Percentiles rank a stretch among this genome's conserved stretches.
phyloP scores from a whole-genome alignment of 2,797 vertebrate genomes.

The Propithecus perrieri region DNA sequence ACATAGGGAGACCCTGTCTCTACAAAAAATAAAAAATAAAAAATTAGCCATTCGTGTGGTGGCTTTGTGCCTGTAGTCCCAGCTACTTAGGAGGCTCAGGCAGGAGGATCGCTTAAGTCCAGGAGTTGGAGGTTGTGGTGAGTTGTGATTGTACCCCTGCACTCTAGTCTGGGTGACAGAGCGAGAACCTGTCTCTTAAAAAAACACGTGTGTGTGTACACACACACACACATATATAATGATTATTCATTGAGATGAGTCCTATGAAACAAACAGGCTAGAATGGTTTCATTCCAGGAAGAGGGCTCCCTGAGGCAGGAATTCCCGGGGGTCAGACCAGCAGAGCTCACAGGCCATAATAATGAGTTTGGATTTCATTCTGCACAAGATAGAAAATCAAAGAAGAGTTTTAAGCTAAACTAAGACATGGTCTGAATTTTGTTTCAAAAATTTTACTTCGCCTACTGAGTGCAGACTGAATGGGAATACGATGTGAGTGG shows the following conservation, averaged over 20 bases:
- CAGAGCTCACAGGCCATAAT: neutral
- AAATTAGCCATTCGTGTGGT: too few relatives aligned
- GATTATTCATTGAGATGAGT: neutral
- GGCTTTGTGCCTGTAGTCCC: too few relatives aligned
- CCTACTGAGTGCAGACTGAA: neutral
- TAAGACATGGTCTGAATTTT: neutral
- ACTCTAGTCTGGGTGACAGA: neutral
- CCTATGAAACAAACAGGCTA: neutral
- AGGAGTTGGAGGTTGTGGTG: neutral
- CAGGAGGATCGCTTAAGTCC: too few relatives aligned
- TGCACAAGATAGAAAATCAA: neutral
- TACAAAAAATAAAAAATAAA: too few relatives aligned
- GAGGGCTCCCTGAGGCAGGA: neutral
- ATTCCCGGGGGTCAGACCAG: neutral
- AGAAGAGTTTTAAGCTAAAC: neutral
- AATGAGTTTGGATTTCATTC: neutral
- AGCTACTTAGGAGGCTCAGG: too few relatives aligned
- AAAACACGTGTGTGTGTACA: too few relatives aligned
- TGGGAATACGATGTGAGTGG: neutral
- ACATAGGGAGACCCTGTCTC: too few relatives aligned
- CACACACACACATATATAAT: neutral
- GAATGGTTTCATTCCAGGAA: neutral
- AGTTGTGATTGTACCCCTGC: neutral
- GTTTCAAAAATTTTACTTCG: neutral
- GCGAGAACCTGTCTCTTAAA: neutral